Base-by-base conservation (phyloP, 2,888 invertebrate genomes). In the Orthosia gothica region DNA sequence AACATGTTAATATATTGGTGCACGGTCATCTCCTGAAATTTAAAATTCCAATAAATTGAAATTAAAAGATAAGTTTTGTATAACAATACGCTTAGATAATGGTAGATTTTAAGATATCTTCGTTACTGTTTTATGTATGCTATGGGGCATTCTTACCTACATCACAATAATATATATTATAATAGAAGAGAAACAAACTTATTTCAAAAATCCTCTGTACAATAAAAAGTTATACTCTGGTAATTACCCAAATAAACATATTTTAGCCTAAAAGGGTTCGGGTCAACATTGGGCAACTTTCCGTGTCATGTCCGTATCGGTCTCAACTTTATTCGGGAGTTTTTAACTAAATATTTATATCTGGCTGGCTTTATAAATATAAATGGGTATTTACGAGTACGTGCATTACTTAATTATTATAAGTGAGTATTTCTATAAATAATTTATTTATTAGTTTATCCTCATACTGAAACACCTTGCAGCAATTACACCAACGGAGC, bases 221-320 rank as follows among this genome's bases (percentile, higher is more conserved):
- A 58, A 62, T 58, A 79, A 40, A 63, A 79, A 73, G 64, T 79
- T 79, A 52, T 18, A 40, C 18, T 15, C 52, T 13, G 62, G 50
- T 57, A 49, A 79, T 76, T 59, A 79, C 20, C 13, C 40, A 40
- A 73, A 79, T 59, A 73, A 72, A 76, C 79, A 76, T 72, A 79
- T 73, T 76, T 76, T 49, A 26, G 5, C 15, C 13, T 26, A 49
- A 57, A 69, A 75, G 50, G 81, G 63, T 69, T 59, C 5, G 32
- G 68, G 58, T 50, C 45, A 50, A 49, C 50, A 52, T 80, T 78
- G 18, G 12, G 5, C 13, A 81, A 75, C 81, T 59, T 75, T 81
- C 3, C 7, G 40, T 75, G 62, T 57, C 59, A 59, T 32, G 54
- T 65, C 47, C 12, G 45, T 26, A 26, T 49, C 4, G 18, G 54